Percentiles rank a stretch among this genome's conserved stretches.
phyloP scores from a whole-genome alignment of 2,888 invertebrate genomes.

The Hesperia comma region DNA sequence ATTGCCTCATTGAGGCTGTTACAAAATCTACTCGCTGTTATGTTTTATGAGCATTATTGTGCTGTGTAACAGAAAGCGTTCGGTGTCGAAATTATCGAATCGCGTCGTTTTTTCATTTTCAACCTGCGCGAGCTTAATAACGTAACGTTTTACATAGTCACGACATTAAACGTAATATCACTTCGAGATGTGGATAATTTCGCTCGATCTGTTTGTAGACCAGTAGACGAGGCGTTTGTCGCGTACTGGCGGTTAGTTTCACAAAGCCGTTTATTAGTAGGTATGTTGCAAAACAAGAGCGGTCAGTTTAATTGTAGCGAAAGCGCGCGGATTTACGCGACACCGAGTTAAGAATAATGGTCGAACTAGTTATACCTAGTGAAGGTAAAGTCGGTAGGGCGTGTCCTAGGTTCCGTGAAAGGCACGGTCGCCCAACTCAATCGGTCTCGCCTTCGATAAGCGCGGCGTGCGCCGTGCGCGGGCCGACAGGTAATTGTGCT shows the following conservation, averaged over 20 bases:
- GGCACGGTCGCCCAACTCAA: constrained; percentile 65
- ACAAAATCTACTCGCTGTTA: constrained; percentile 18
- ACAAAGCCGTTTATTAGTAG: constrained; percentile 31
- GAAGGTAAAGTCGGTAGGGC: constrained; percentile 56
- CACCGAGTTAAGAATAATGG: constrained; percentile 31
- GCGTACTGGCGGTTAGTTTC: constrained; percentile 27
- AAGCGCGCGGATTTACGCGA: constrained; percentile 34
- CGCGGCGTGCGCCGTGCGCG: constrained; percentile 51
- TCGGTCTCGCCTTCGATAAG: constrained; percentile 72
- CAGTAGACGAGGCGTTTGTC: constrained; percentile 42
- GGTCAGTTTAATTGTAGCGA: constrained; percentile 34
- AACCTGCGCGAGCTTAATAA: constrained; percentile 61
- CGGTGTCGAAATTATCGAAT: constrained; percentile 64
- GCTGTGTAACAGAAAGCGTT: constrained; percentile 51
- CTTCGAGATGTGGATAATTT: constrained; percentile 13
- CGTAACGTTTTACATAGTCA: constrained; percentile 59
- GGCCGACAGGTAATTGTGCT: constrained; percentile 56
- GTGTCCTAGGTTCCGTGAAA: constrained; percentile 65
- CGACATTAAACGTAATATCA: constrained; percentile 44
- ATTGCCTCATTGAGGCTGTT: constrained; percentile 14
- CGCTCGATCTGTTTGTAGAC: constrained; percentile 44
- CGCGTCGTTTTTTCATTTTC: constrained; percentile 63
- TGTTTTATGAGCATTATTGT: constrained; percentile 4
- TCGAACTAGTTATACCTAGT: constrained; percentile 23
- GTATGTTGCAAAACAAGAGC: constrained; percentile 44